Evolutionary conservation across 2,113 vertebrate genomes (phyloP).

Genomic region (Leucosticte australis): DNA sequence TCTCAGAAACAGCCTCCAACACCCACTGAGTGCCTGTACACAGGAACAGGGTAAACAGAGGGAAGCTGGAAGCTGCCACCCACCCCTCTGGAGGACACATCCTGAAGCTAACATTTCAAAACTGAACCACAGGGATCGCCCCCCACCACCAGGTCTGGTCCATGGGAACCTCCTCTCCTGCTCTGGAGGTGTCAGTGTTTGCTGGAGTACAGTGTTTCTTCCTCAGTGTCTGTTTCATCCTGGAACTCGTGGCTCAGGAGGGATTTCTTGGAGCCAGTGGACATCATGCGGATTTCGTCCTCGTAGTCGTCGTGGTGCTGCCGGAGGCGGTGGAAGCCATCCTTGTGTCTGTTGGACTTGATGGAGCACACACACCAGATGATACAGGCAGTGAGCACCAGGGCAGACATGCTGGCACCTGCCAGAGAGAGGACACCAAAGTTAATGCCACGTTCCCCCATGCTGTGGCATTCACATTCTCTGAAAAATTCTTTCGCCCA

Average conservation of each 20-base stretch:
- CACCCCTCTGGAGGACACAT: slow-evolving; percentile 51
- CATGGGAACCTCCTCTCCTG: slow-evolving; percentile 41
- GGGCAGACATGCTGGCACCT: slow-evolving; percentile 94
- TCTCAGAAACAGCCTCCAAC: slow-evolving; percentile 36
- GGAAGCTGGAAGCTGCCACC: slow-evolving; percentile 51
- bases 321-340: slow-evolving; percentile 93
- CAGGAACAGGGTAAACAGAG: slow-evolving; percentile 44
- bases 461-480: too few species aligned
- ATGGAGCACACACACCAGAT: slow-evolving; percentile 97
- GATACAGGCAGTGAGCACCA: slow-evolving; percentile 92
- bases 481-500: too few species aligned
- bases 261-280: slow-evolving; percentile 95
- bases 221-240: slow-evolving; percentile 98
- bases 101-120: slow-evolving; percentile 58
- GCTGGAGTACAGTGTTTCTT: slow-evolving; percentile 95
- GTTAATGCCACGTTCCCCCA: not conserved
- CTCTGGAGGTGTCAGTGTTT: slow-evolving; percentile 81
- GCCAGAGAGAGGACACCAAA: not conserved
- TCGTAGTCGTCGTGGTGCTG: slow-evolving; percentile 95
- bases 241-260: slow-evolving; percentile 94
- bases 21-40: slow-evolving; percentile 11
- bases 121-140: slow-evolving; percentile 19
- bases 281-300: slow-evolving; percentile 92
- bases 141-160: slow-evolving; percentile 26
- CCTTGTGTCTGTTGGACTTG: slow-evolving; percentile 95